Base-by-base conservation (phyloP, 64 coral and sea anemone genomes). In the Platygyra sinensis region DNA sequence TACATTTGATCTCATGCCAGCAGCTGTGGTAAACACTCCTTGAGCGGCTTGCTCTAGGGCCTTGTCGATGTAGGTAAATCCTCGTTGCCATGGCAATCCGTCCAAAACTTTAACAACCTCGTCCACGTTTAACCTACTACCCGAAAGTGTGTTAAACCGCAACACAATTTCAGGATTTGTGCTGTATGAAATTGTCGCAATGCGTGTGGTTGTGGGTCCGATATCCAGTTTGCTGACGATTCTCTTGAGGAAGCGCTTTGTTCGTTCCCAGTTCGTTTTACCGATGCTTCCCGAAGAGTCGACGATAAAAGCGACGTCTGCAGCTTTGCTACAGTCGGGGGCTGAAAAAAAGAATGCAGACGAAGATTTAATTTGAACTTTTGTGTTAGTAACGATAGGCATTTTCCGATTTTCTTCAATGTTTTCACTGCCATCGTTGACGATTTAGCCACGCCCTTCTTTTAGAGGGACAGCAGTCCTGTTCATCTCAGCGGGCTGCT, bases 281-380 rank as follows among this genome's bases (percentile, higher is more conserved):
- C 92, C 80, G 62, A 94, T 78, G 80, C 87, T 89, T 62, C 92
- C 92, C 14, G 92, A 94, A 10, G 87, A 86, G 57, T 94, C 92
- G 11, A 94, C 19, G 1, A 94, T 30, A 52, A 94, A 81, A 5
- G 80, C 92, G 17, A 94, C 28, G 52, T 94, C 92, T 22, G 76
- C 39, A 0, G 78, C 59, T 71, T 17, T 74, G 4, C 24, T 67
- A 39, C 90, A 92, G 17, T 29, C 79, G 52, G 12, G 54, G 30
- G 63, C 89, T 82, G 72, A 30, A 55, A 80, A 30, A 46, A 88
- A 6, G 30, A 30, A 60, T 27, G 10, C 54, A 15, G 54, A 16
- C 11, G 15, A 57, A 57, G 1, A 9, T 57, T 46, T 8, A 36
- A 36, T 36, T 36, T 36, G 33, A 46, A 46, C 42, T 46, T 8